Percentiles rank a stretch among this genome's conserved stretches.
Conservation (phyloP, 30 jellyfish, hydroid and myxozoan genomes). For the Cassiopea andromeda region DNA sequence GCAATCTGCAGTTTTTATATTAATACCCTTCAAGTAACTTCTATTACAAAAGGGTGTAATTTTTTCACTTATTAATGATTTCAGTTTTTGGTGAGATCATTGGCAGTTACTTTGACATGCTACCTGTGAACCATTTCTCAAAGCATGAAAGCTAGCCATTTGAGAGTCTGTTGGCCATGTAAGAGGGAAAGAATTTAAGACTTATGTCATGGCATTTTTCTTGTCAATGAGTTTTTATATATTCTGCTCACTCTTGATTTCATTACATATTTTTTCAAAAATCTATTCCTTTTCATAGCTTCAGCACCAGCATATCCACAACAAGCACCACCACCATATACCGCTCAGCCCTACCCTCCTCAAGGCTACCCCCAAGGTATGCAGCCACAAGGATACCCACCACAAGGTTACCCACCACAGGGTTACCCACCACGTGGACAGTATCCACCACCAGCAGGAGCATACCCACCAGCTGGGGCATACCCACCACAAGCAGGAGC, state of each 20-base stretch:
- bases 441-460: constrained; percentile 56
- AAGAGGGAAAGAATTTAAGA: too few relatives aligned
- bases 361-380: constrained; percentile 49
- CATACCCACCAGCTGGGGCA: constrained; percentile 19
- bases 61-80: too few relatives aligned
- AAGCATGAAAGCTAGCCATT: neutral
- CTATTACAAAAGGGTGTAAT: too few relatives aligned
- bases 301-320: constrained; percentile 66
- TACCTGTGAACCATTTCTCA: neutral
- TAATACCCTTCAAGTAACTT: too few relatives aligned
- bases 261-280: neutral
- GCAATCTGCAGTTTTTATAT: too few relatives aligned
- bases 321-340: constrained; percentile 53
- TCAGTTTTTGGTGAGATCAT: too few relatives aligned
- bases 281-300: neutral
- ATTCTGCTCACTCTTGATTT: neutral
- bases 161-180: neutral
- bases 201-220: neutral
- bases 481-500: constrained; percentile 35
- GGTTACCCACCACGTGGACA: constrained; percentile 53
- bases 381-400: constrained; percentile 39
- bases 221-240: neutral
- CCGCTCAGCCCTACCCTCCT: constrained; percentile 58
- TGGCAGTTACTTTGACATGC: too few relatives aligned
- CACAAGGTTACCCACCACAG: constrained; percentile 60